These are phyloP conservation scores for Capreolus pygargus DNA, from an alignment of 2,113 vertebrate genomes.

Conservation along the genomic window DNA sequence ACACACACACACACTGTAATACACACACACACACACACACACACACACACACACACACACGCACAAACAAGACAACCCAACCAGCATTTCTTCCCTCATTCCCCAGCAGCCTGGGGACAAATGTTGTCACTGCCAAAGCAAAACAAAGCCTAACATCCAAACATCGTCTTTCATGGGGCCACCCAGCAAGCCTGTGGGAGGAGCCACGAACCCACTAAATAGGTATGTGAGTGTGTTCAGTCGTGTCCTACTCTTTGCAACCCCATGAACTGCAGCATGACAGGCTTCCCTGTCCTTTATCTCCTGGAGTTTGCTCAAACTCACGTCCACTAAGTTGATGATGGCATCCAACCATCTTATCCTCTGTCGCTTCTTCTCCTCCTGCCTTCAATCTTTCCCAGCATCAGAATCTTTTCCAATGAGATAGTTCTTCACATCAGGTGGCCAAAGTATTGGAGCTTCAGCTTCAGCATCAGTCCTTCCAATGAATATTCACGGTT, in stretches of 20 bases:
- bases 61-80: no score
- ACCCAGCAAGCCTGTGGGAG: not conserved
- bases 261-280: not conserved
- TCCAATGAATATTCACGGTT: not conserved
- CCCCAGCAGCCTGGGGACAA: not conserved
- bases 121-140: not conserved
- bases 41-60: not conserved
- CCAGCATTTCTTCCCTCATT: not conserved
- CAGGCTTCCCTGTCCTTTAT: not conserved
- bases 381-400: not conserved
- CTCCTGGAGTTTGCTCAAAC: not conserved
- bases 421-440: not conserved
- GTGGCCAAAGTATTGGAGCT: not conserved
- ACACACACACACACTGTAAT: not conserved
- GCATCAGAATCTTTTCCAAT: not conserved
- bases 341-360: not conserved
- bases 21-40: no score
- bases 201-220: not conserved
- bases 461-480: not conserved
- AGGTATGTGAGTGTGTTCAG: not conserved
- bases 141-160: not conserved
- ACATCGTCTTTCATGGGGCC: rapidly evolving
- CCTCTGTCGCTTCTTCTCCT: not conserved
- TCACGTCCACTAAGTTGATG: not conserved
- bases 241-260: not conserved